Conservation (phyloP, 2,797 vertebrate genomes). For the Steatocranus sp. region DNA sequence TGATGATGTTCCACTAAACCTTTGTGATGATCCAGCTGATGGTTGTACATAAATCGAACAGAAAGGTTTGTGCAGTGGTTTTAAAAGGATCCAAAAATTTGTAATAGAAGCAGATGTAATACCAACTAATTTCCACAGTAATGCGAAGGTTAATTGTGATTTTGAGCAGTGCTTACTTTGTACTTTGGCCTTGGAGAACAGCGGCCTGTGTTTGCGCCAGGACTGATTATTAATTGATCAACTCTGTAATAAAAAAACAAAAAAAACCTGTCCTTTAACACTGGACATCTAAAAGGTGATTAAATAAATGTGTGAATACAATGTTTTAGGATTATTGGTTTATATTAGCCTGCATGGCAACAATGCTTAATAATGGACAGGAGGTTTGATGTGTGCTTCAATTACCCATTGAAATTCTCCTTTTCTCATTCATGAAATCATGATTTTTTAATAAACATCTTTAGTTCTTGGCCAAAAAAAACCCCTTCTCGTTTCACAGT, state of each 20-base stretch:
- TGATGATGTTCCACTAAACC: neutral
- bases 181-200: neutral
- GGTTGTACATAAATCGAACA: neutral
- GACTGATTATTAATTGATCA: neutral
- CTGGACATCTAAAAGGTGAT: neutral
- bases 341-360: neutral
- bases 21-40: neutral
- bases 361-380: neutral
- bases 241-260: neutral
- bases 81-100: neutral
- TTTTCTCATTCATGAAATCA: neutral
- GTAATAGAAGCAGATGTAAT: too few species aligned
- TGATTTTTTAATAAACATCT: neutral
- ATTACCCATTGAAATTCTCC: neutral
- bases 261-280: too few species aligned
- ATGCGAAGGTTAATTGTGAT: neutral
- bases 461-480: neutral
- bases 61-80: neutral
- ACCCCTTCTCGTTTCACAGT: accelerated
- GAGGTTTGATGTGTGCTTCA: neutral
- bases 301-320: neutral
- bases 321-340: neutral
- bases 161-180: neutral
- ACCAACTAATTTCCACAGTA: too few species aligned
- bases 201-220: neutral